Percentiles rank a stretch among this genome's conserved stretches.
These are phyloP conservation scores for Anthoscopus minutus DNA, from an alignment of 2,113 vertebrate species.

Conservation along the genomic window DNA sequence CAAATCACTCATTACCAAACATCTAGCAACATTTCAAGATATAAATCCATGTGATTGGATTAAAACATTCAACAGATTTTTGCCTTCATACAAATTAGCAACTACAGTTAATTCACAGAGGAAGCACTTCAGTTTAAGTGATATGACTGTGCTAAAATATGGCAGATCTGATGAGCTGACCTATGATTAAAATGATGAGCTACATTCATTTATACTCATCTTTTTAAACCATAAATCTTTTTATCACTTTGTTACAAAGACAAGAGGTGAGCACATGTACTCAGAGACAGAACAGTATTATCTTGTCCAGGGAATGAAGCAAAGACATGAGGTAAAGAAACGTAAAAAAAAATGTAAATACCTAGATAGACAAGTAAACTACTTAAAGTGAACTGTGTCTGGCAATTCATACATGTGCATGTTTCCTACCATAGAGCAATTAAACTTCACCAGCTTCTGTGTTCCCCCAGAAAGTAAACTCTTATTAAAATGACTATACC, in stretches of 20 bases:
- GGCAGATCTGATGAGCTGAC: not conserved
- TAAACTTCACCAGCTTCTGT: not conserved
- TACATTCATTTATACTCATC: not conserved
- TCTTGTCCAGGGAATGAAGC: slow-evolving; percentile 40
- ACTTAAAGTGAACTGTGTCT: not conserved
- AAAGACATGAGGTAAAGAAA: slow-evolving; percentile 15
- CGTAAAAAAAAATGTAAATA: not conserved
- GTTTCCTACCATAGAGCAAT: not conserved
- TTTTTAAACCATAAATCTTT: slow-evolving; percentile 23
- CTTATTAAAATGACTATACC: not conserved
- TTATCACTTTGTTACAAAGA: slow-evolving; percentile 28
- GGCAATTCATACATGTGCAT: not conserved
- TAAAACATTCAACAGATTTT: slow-evolving; percentile 23
- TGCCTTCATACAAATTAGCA: slow-evolving; percentile 12
- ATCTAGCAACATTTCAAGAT: not conserved
- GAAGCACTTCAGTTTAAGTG: slow-evolving; percentile 15
- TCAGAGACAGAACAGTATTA: slow-evolving; percentile 29
- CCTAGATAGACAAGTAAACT: slow-evolving; percentile 28
- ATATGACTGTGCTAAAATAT: slow-evolving; percentile 9
- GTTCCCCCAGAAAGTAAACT: not conserved
- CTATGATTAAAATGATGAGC: slow-evolving; percentile 42
- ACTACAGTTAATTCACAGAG: not conserved
- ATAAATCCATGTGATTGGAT: not conserved
- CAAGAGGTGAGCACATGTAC: slow-evolving; percentile 46
- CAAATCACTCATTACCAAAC: not conserved